These are phyloP conservation scores for Laupala kohalensis DNA, from an alignment of 1,140 invertebrate genomes.

Conservation along the genomic window DNA sequence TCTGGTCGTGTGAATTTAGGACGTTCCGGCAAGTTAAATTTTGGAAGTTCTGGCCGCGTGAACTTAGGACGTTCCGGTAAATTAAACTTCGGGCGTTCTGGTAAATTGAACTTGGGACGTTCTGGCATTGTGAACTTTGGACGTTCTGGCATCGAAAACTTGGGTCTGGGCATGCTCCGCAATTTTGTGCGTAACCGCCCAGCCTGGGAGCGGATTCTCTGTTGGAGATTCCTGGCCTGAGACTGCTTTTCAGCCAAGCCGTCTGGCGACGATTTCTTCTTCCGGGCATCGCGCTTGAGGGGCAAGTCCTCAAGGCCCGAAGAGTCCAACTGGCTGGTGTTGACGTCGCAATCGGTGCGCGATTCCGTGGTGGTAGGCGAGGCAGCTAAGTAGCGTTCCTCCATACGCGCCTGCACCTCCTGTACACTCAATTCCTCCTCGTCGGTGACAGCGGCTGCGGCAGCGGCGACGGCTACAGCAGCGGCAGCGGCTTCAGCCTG, in stretches of 20 bases:
- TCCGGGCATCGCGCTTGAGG: conserved; percentile 39
- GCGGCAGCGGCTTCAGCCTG: conserved; percentile 23
- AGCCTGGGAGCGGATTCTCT: conserved; percentile 28
- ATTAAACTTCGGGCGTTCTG: neutral
- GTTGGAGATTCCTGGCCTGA: conserved; percentile 24
- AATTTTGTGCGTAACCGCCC: conserved; percentile 28
- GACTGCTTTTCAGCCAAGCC: conserved; percentile 4
- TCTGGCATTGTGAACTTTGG: conserved; percentile 18
- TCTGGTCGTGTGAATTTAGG: conserved; percentile 36
- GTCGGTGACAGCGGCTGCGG: conserved; percentile 28
- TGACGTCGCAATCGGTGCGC: conserved; percentile 47
- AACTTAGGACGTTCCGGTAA: conserved; percentile 30
- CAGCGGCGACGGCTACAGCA: conserved; percentile 21
- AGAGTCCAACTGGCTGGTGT: conserved; percentile 52
- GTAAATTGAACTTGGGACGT: conserved; percentile 11
- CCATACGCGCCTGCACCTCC: conserved; percentile 38
- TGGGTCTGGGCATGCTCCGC: conserved; percentile 27
- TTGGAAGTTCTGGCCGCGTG: conserved; percentile 33
- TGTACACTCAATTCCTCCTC: conserved; percentile 22
- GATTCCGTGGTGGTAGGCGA: conserved; percentile 36
- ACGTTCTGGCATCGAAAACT: conserved; percentile 22
- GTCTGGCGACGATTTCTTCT: conserved; percentile 24
- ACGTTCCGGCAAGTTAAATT: conserved; percentile 28
- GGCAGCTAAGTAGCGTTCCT: conserved; percentile 31
- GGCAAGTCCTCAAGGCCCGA: conserved; percentile 46